Percentiles rank a stretch among this genome's conserved stretches.
Conservation (phyloP, 2,797 vertebrate genomes). For the Caiman crocodilus region DNA sequence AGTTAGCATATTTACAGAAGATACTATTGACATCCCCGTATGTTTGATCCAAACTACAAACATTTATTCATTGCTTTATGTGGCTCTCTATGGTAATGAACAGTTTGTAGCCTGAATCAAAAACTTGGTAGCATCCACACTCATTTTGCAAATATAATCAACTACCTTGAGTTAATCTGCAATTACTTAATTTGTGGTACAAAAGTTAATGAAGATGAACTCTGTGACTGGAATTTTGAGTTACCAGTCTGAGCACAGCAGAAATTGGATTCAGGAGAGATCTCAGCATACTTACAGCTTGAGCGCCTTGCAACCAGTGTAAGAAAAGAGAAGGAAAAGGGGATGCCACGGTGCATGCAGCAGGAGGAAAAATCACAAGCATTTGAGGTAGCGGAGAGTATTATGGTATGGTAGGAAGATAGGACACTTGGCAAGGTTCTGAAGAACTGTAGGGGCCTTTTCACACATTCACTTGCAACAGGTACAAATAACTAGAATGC, state of each 20-base stretch:
- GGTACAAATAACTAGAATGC: no score
- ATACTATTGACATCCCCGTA: accelerated
- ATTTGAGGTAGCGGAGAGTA: neutral
- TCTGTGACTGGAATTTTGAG: neutral
- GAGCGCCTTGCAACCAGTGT: accelerated
- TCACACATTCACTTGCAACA: no score
- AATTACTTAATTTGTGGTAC: neutral
- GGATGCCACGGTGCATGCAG: accelerated
- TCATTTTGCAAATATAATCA: neutral
- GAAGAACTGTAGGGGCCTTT: neutral
- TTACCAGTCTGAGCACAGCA: neutral
- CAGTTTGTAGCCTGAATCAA: neutral
- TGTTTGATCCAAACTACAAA: no score
- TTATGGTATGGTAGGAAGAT: neutral
- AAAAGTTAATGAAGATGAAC: neutral
- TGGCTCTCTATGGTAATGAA: no score
- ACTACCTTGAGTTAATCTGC: neutral
- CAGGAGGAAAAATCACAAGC: neutral
- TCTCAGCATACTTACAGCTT: neutral
- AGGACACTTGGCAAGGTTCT: neutral
- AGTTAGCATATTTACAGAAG: neutral
- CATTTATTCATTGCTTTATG: neutral
- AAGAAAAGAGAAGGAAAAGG: neutral
- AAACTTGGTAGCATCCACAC: neutral
- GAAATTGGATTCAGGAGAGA: neutral